Conservation (phyloP, 2,888 invertebrate genomes). For the Phalangium opilio region DNA sequence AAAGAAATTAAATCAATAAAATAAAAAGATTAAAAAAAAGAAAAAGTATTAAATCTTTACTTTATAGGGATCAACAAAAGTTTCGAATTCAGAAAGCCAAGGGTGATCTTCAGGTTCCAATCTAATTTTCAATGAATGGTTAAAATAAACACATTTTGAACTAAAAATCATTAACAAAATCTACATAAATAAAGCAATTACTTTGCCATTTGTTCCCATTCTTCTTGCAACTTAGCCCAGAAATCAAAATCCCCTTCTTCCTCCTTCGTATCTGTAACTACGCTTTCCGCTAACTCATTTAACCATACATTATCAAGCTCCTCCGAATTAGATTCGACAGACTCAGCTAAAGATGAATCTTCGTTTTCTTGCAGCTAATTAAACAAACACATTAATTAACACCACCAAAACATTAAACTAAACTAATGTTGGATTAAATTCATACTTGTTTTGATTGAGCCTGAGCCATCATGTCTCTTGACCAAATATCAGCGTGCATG, state of each 20-base stretch:
- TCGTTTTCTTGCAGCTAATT: constrained; percentile 26
- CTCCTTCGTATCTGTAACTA: constrained; percentile 5
- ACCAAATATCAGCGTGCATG: constrained; percentile 28
- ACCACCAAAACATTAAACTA: neutral
- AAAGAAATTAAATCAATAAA: constrained; percentile 8
- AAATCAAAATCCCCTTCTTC: constrained; percentile 27
- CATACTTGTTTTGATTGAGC: neutral
- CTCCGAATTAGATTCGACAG: no score
- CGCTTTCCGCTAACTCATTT: no score
- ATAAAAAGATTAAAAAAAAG: constrained; percentile 1
- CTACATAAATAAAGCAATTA: no score
- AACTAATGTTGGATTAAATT: neutral
- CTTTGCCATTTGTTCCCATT: constrained; percentile 42
- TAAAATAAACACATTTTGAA: no score
- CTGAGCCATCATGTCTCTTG: constrained; percentile 25
- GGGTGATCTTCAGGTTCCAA: constrained; percentile 37
- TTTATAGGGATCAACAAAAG: constrained; percentile 46
- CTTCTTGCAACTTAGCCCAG: constrained; percentile 33
- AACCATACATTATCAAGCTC: no score
- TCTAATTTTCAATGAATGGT: constrained; percentile 1
- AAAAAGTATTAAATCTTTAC: constrained; percentile 25
- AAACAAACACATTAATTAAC: constrained; percentile 16
- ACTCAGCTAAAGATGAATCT: no score
- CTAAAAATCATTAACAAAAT: no score
- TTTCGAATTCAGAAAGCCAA: constrained; percentile 54